Evolutionary conservation across 1,140 invertebrate genomes (phyloP), one percentile per base, ranked within the genome.

Genomic region (Berghia stephanieae): DNA sequence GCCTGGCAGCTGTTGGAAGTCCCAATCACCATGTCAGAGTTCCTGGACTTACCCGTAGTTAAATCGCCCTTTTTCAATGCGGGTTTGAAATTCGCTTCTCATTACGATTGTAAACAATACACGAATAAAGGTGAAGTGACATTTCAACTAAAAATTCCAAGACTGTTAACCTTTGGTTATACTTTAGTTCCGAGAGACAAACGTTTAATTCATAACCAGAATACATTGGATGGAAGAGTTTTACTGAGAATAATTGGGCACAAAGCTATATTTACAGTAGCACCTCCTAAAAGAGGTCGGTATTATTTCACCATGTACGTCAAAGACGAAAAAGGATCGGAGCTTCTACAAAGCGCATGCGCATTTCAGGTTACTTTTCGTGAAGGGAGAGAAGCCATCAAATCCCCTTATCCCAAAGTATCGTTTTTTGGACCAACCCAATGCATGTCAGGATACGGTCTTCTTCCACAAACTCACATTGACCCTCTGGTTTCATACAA

Each of bases 1-100:
- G 90, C 89, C 80, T 92, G 91, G 91, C 91, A 92, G 87, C 87
- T 92, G 27, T 83, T 92, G 72, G 88, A 90, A 78, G 87, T 86
- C 75, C 90, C 91, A 6, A 84, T 92, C 31, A 88, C 88, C 10
- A 81, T 92, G 71, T 87, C 90, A 5, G 88, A 91, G 63, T 92
- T 92, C 83, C 91, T 91, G 43, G 83, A 85, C 63, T 83, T 91
- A 24, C 91, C 91, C 1, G 81, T 89, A n/a, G 83, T 89, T 10
- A 89, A 89, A 73, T 89, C 88, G 3, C 87, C 88, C 43, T 89
- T 89, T 70, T 87, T 86, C 74, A 86, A 86, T 68, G 83, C 82
- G 46, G 83, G 84, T n/a, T 78, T 88, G n/a, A 83, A 86, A 36
- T 86, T 86, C 66, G 82, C 83, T 0, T 80, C 80, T 4, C 86